Evolutionary conservation across 2,888 invertebrate species (phyloP).

Genomic region (Nineta flava): DNA sequence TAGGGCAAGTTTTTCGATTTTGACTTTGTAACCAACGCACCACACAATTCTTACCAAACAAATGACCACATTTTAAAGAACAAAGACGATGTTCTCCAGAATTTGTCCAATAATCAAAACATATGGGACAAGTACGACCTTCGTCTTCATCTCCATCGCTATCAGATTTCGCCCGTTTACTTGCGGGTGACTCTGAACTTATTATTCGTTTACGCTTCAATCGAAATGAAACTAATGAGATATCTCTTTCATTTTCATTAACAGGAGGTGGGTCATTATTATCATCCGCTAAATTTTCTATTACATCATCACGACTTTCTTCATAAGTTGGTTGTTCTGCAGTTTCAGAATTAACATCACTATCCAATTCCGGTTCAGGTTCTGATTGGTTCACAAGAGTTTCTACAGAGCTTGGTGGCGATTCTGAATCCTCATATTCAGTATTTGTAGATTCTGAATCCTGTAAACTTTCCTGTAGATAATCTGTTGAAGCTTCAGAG

Average conservation of each 20-base stretch:
- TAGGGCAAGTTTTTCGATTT: conserved; percentile 56
- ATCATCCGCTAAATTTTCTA: background rate
- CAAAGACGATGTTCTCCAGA: conserved; percentile 73
- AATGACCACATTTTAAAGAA: conserved; percentile 81
- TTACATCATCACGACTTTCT: no score
- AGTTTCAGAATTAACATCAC: no score
- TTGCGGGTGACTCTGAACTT: background rate
- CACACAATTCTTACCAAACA: conserved; percentile 75
- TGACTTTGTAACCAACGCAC: conserved; percentile 50
- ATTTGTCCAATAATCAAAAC: conserved; percentile 76
- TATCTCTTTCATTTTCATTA: no score
- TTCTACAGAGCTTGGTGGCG: no score
- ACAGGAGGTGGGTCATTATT: background rate
- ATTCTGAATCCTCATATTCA: no score
- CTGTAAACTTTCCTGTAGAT: no score
- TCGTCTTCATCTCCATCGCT: conserved; percentile 37
- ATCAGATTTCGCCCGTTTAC: conserved; percentile 3
- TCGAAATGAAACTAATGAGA: no score
- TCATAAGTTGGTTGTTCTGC: no score
- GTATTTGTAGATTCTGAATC: no score
- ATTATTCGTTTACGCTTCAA: background rate
- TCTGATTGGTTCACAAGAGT: no score
- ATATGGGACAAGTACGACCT: conserved; percentile 69
- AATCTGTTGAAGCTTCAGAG: no score
- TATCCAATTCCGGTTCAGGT: no score